phyloP scores from a whole-genome alignment of 2,888 invertebrate species.

The Emmelina monodactyla region DNA sequence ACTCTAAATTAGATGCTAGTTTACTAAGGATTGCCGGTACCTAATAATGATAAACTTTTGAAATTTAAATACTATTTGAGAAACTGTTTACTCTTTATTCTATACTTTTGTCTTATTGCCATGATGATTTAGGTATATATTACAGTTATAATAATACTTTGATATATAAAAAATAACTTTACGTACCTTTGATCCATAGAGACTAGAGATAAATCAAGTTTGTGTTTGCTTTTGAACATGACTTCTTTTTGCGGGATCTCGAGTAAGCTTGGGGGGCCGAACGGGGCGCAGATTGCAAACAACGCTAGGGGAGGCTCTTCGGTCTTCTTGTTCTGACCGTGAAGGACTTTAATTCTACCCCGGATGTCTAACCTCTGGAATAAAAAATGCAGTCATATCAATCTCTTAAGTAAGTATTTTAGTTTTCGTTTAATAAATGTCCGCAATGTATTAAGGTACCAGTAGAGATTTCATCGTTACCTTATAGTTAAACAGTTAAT shows the following conservation, averaged over 20 bases:
- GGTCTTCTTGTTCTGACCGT: slow-evolving; percentile 94
- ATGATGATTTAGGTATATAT: too few species aligned
- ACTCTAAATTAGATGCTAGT: too few species aligned
- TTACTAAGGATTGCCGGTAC: too few species aligned
- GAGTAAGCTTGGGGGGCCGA: slow-evolving; percentile 95
- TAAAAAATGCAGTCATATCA: too few species aligned
- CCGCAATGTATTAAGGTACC: neutral
- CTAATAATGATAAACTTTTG: too few species aligned
- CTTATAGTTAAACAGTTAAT: neutral
- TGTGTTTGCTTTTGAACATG: slow-evolving; percentile 99
- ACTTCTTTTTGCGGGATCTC: slow-evolving; percentile 99
- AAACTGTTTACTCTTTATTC: too few species aligned
- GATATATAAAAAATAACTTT: neutral
- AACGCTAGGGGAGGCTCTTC: slow-evolving; percentile 94
- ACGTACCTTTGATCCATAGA: slow-evolving; percentile 94
- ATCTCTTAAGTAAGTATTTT: neutral
- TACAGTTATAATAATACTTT: too few species aligned
- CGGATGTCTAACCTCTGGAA: slow-evolving; percentile 95
- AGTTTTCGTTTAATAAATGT: neutral
- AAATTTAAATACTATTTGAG: too few species aligned
- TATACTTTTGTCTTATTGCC: too few species aligned
- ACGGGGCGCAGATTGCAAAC: slow-evolving; percentile 98
- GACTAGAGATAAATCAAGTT: slow-evolving; percentile 93
- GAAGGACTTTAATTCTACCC: slow-evolving; percentile 94
- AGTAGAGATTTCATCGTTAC: neutral